A percentile compares a stretch with the other conserved stretches of the same genome.
phyloP scores from a whole-genome alignment of 2,797 vertebrate species.

The Petrocephalus schoutedeni region DNA sequence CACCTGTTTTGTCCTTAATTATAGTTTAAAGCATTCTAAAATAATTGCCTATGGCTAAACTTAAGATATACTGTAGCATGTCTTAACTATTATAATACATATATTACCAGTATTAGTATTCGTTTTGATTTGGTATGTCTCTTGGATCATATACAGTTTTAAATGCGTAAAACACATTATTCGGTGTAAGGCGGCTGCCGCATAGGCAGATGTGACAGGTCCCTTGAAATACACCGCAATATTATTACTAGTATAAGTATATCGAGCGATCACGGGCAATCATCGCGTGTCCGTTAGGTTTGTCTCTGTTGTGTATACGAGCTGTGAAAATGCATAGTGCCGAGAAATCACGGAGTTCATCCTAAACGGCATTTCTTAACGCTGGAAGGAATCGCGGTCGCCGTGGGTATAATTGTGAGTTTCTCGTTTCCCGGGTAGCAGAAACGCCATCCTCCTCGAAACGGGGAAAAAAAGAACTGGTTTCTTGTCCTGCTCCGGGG shows the following conservation, averaged over 20 bases:
- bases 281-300: background rate
- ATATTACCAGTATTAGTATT: background rate
- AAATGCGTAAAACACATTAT: background rate
- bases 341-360: background rate
- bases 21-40: background rate
- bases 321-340: background rate
- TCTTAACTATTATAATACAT: background rate
- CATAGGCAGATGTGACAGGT: background rate
- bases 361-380: background rate
- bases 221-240: background rate
- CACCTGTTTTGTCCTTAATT: background rate
- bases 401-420: conserved; percentile 38
- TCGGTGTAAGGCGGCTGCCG: background rate
- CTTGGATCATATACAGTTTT: background rate
- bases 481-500: conserved; percentile 24
- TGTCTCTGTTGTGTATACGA: background rate
- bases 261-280: background rate
- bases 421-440: conserved; percentile 41
- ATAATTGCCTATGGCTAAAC: background rate
- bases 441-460: conserved; percentile 29
- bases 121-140: background rate
- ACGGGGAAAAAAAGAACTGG: conserved; percentile 31
- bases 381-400: conserved; percentile 32
- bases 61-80: background rate
- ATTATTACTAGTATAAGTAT: background rate